A percentile compares a stretch with the other conserved stretches of the same genome.
phyloP scores from a whole-genome alignment of 2,113 vertebrate genomes.

The Eidolon helvum region DNA sequence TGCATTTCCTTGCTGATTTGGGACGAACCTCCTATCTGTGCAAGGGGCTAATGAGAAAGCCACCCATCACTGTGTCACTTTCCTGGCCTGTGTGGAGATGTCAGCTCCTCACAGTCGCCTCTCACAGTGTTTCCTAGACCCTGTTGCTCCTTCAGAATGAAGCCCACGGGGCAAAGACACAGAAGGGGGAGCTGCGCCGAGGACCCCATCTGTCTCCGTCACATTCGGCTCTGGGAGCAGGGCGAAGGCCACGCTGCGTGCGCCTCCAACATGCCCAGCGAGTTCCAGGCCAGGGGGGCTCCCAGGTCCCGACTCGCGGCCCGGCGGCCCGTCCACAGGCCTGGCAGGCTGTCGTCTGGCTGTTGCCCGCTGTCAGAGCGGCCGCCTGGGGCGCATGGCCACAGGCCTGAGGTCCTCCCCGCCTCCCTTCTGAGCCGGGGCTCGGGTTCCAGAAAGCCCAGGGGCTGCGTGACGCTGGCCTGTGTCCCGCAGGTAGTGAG shows the following conservation, averaged over 20 bases:
- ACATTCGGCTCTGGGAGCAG: background rate
- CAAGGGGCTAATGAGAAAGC: constrained; percentile 41
- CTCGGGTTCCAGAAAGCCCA: background rate
- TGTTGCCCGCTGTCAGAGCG: background rate
- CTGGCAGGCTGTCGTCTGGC: background rate
- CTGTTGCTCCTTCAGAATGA: background rate
- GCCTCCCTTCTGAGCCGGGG: background rate
- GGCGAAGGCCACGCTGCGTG: background rate
- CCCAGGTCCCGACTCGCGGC: background rate
- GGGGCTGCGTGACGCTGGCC: no score
- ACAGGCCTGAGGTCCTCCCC: background rate
- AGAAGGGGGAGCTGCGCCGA: background rate
- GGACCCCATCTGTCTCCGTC: background rate
- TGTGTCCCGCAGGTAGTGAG: background rate
- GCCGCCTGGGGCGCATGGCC: background rate
- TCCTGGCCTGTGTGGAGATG: background rate
- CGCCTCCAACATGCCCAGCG: background rate
- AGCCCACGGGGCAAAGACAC: background rate
- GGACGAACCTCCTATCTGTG: constrained; percentile 79
- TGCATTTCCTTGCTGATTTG: constrained; percentile 77
- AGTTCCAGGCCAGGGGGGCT: background rate
- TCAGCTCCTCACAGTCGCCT: background rate
- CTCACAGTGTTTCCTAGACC: background rate
- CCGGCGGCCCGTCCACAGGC: rapidly evolving
- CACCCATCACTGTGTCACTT: background rate